Evolutionary conservation across 2,113 vertebrate species (phyloP), one percentile per base, ranked within the genome.

Genomic region (Pithys albifrons): DNA sequence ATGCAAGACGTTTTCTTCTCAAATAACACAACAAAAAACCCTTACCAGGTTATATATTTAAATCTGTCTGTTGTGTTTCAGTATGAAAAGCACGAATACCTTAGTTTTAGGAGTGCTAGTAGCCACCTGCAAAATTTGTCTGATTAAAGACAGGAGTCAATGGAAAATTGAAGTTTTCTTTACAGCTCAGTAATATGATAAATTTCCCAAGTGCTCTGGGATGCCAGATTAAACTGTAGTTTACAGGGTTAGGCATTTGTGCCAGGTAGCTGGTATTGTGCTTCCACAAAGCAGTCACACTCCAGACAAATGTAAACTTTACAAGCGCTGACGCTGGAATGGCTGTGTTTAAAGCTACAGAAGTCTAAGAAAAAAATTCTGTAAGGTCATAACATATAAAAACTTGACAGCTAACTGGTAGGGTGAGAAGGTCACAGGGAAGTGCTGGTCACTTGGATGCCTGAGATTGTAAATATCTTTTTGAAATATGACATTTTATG

Each of bases 361-460:
- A 81, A 88, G 49, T 66, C 19, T 12, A 62, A 82, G 62, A 96
- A 93, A 71, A 71, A 79, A 88, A 5, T 88, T 88, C 51, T 66
- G n/a, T 46, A 22, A 76, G 78, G 76, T 57, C 45, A 57, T 72
- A 93, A 57, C 48, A 39, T 58, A 81, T 51, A 31, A 71, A 92
- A 95, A 35, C 84, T 58, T 0, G 1, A 48, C 69, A 65, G 73
- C 57, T 94, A 83, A 19, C 49, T 91, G 93, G 61, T 41, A 70
- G 94, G 84, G 84, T 94, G 84, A 94, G 86, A 65, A 92, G 93
- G 89, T 96, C 93, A 81, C 54, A 43, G 71, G 83, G 70, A 93
- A 95, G 85, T 5, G 9, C 37, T 95, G 84, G 84, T 88, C 84
- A 76, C 54, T 95, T 55, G 84, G 37, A 87, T 87, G 70, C 22